These are phyloP conservation scores for Sisyra nigra DNA, from an alignment of 2,888 invertebrate species.

Conservation along the genomic window DNA sequence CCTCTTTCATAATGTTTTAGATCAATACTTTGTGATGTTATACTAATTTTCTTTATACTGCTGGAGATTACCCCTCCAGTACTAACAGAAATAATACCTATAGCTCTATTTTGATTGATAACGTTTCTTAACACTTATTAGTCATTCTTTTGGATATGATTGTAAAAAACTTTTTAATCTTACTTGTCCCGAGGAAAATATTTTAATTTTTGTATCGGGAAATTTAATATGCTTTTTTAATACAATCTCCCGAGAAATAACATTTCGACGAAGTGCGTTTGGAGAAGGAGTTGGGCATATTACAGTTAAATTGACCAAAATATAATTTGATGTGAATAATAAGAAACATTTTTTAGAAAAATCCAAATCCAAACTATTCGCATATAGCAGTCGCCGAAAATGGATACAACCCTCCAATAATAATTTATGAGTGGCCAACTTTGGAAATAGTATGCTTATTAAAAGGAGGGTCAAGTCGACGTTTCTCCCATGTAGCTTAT, in stretches of 20 bases:
- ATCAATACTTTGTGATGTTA: no score
- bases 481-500: conserved; percentile 58
- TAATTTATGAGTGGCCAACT: conserved; percentile 71
- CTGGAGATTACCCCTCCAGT: no score
- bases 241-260: conserved; percentile 42
- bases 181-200: conserved; percentile 54
- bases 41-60: no score
- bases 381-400: conserved; percentile 80
- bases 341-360: conserved; percentile 31
- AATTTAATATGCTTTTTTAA: conserved; percentile 65
- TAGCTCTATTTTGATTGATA: not conserved
- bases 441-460: conserved; percentile 60
- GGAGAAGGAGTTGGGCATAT: conserved; percentile 73
- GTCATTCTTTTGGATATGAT: conserved; percentile 77
- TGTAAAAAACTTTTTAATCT: conserved; percentile 68
- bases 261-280: conserved; percentile 55
- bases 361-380: conserved; percentile 36
- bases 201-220: conserved; percentile 65
- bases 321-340: conserved; percentile 5
- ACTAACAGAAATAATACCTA: no score
- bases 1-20: no score
- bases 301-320: conserved; percentile 35
- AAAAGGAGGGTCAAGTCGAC: conserved; percentile 53
- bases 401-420: conserved; percentile 52
- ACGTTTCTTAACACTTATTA: conserved; percentile 20